phyloP scores from a whole-genome alignment of 23 tunicate species.

The Botrylloides violaceus region DNA sequence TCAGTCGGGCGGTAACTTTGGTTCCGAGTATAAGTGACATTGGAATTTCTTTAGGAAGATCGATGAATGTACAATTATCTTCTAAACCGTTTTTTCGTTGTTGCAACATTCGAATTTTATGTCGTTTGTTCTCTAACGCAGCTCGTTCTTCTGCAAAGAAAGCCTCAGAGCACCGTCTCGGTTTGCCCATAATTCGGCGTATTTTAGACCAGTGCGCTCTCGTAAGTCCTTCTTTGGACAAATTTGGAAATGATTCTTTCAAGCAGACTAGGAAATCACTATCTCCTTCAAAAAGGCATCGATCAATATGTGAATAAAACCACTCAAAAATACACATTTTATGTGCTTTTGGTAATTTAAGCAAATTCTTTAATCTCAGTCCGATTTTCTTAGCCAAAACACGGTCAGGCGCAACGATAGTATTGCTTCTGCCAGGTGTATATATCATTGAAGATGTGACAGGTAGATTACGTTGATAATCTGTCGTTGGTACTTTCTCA shows the following conservation, averaged over 20 bases:
- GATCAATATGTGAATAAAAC: constrained; percentile 87
- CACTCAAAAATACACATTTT: constrained; percentile 93
- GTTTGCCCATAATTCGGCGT: constrained; percentile 67
- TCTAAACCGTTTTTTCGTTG: constrained; percentile 61
- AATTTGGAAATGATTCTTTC: constrained; percentile 79
- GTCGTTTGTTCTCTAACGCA: constrained; percentile 51
- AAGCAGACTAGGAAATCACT: constrained; percentile 78
- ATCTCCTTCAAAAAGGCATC: constrained; percentile 51
- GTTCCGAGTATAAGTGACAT: constrained; percentile 82
- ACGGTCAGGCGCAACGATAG: constrained; percentile 30
- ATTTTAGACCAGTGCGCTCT: constrained; percentile 91
- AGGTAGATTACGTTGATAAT: neutral
- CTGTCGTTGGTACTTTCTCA: neutral
- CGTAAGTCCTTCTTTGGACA: constrained; percentile 47
- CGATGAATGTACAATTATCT: constrained; percentile 22
- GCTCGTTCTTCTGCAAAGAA: constrained; percentile 76
- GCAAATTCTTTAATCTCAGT: constrained; percentile 43
- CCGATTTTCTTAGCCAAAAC: constrained; percentile 60
- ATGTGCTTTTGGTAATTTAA: constrained; percentile 89
- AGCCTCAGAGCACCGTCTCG: constrained; percentile 79
- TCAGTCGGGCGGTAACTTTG: constrained; percentile 71
- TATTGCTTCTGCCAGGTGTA: neutral
- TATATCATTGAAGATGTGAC: neutral
- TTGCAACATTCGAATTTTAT: constrained; percentile 52
- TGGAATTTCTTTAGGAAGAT: constrained; percentile 73